phyloP scores from a whole-genome alignment of 2,888 invertebrate species.

The Conomelus anceps region DNA sequence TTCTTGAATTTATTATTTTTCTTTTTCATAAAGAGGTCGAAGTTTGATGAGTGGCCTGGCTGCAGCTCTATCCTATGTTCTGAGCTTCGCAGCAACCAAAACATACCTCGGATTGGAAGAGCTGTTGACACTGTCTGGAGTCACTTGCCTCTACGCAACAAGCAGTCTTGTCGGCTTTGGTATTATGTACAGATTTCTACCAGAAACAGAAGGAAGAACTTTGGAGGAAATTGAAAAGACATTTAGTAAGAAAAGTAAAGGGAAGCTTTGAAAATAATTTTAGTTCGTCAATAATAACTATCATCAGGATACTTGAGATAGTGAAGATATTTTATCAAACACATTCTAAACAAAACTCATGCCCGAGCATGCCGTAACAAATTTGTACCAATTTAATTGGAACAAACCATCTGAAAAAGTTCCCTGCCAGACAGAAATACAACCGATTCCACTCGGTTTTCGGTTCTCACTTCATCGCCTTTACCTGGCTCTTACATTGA shows the following conservation, averaged over 20 bases:
- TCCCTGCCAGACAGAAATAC: too few relatives aligned
- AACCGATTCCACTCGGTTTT: too few relatives aligned
- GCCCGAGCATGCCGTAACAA: too few relatives aligned
- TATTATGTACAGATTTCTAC: slow-evolving; percentile 48
- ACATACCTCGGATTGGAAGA: slow-evolving; percentile 48
- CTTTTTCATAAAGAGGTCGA: slow-evolving; percentile 43
- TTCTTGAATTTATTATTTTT: neutral
- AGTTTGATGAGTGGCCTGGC: slow-evolving; percentile 49
- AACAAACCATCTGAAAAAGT: too few relatives aligned
- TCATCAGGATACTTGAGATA: too few relatives aligned
- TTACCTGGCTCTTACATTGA: too few relatives aligned
- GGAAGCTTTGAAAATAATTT: too few relatives aligned
- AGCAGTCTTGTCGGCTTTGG: slow-evolving; percentile 46
- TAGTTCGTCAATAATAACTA: too few relatives aligned
- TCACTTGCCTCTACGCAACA: slow-evolving; percentile 47
- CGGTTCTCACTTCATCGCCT: too few relatives aligned
- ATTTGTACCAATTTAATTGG: too few relatives aligned
- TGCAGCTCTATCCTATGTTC: slow-evolving; percentile 49
- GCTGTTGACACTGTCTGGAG: slow-evolving; percentile 45
- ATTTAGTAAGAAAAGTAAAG: slow-evolving; percentile 38
- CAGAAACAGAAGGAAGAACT: slow-evolving; percentile 51
- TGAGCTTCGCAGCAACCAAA: slow-evolving; percentile 49
- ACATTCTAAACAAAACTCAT: too few relatives aligned
- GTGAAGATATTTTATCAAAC: too few relatives aligned
- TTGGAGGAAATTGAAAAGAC: slow-evolving; percentile 49